Evolutionary conservation across 2,797 vertebrate species (phyloP), one percentile per base, ranked within the genome.

Genomic region (Dallia pectoralis): DNA sequence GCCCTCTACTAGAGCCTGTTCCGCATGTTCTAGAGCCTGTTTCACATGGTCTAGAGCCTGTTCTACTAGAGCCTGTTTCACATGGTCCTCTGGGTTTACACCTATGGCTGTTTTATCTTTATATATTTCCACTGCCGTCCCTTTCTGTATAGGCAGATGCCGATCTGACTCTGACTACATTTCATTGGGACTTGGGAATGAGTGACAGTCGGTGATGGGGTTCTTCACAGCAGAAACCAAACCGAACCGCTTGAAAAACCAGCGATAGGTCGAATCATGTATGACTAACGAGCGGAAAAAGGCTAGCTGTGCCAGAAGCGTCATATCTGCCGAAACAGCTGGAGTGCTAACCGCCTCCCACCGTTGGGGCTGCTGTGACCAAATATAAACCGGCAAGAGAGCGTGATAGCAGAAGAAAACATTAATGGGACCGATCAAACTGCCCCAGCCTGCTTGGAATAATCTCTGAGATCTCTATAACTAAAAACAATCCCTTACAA

Each of bases 251-350:
- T 59, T 36, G 79, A 85, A 80, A n/a, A 3, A 75, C 69, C 40
- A 70, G 77, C 59, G 81, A 83, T 85, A 73, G 76, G 4, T 51
- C 51, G 4, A 72, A 82, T 74, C 74, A 73, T 79, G 70, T 88
- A 84, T 80, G 73, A 77, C 85, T 82, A 84, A 88, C 65, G 73
- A 82, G 80, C 83, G 69, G 84, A 71, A n/a, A 86, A 87, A 78
- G 68, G 75, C 80, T 73, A 74, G 81, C 84, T 84, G 85, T 85
- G 84, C 79, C 76, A 84, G 72, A 77, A 70, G 79, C 71, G 79
- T 85, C 88, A 92, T 92, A 93, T 92, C 91, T 89, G 85, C 83
- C 88, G 85, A 84, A 91, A 86, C 90, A 93, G 91, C 89, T 87
- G 76, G 87, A 79, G 85, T 71, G 67, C 82, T 72, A 75, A 78